Conservation (phyloP, 2,797 vertebrate genomes). For the Spea hammondii region DNA sequence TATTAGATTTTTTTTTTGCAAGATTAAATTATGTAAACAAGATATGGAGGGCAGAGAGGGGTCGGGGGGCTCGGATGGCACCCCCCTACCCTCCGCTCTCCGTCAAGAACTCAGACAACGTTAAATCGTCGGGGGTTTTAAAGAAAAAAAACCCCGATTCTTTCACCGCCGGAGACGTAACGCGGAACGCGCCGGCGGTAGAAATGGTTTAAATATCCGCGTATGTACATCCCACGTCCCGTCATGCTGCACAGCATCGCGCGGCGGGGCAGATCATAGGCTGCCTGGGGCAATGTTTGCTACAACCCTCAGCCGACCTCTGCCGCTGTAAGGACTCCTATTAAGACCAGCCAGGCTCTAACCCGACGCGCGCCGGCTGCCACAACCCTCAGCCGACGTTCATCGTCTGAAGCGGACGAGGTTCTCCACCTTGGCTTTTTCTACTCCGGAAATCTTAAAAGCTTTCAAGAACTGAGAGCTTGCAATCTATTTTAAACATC, state of each 20-base stretch:
- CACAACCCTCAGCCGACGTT: no score
- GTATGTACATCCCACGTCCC: neutral
- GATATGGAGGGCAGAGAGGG: constrained; percentile 40
- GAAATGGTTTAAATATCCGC: neutral
- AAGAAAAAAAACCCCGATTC: neutral
- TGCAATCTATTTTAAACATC: no score
- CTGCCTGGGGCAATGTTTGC: no score
- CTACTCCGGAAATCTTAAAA: no score
- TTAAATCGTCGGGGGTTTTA: neutral
- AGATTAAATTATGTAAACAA: constrained; percentile 75
- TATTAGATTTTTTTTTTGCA: constrained; percentile 61
- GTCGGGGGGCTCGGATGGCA: constrained; percentile 12
- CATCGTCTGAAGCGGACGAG: no score
- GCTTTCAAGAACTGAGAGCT: no score
- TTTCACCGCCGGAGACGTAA: neutral
- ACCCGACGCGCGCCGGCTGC: no score
- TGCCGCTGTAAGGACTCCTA: no score
- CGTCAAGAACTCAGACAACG: constrained; percentile 14
- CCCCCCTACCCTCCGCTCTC: constrained; percentile 45
- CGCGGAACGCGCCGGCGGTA: neutral
- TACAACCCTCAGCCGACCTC: no score
- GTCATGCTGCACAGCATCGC: neutral
- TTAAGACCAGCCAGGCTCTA: no score
- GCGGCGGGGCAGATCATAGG: neutral
- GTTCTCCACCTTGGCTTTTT: no score